Percentiles rank a stretch among this genome's conserved stretches.
These are phyloP conservation scores for Acanthornis magna DNA, from an alignment of 2,797 vertebrate species.

Conservation along the genomic window DNA sequence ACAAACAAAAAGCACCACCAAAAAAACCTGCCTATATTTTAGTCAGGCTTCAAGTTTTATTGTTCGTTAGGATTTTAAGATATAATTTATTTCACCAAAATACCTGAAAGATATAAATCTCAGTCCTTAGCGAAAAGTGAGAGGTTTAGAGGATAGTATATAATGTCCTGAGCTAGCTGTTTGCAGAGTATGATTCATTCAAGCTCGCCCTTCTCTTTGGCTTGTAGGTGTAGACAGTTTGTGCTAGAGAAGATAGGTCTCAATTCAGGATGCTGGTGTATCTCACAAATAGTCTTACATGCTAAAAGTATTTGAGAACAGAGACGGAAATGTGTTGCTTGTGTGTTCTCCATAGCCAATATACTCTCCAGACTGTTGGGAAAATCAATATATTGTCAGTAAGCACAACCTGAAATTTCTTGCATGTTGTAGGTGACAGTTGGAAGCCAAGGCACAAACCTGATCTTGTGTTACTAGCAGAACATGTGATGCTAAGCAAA, in stretches of 20 bases:
- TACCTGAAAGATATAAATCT: not conserved
- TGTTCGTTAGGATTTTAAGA: not conserved
- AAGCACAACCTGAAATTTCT: not conserved
- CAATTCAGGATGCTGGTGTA: not conserved
- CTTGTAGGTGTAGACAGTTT: not conserved
- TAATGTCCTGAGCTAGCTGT: not conserved
- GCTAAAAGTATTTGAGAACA: not conserved
- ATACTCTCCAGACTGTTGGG: not conserved
- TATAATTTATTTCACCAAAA: not conserved
- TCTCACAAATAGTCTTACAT: not conserved
- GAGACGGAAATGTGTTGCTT: not conserved
- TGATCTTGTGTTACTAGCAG: not conserved
- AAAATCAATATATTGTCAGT: not conserved
- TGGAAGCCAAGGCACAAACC: not conserved
- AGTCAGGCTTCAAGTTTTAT: not conserved
- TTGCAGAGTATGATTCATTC: not conserved
- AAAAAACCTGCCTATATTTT: not conserved
- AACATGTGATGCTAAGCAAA: not conserved
- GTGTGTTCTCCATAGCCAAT: not conserved
- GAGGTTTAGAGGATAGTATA: not conserved
- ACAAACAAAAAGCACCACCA: not conserved
- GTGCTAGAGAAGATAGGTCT: not conserved
- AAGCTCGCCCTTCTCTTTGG: not conserved
- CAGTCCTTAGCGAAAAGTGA: not conserved
- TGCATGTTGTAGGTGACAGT: not conserved